These are phyloP conservation scores for Archips xylosteana DNA, from an alignment of 2,888 invertebrate species.

Conservation along the genomic window DNA sequence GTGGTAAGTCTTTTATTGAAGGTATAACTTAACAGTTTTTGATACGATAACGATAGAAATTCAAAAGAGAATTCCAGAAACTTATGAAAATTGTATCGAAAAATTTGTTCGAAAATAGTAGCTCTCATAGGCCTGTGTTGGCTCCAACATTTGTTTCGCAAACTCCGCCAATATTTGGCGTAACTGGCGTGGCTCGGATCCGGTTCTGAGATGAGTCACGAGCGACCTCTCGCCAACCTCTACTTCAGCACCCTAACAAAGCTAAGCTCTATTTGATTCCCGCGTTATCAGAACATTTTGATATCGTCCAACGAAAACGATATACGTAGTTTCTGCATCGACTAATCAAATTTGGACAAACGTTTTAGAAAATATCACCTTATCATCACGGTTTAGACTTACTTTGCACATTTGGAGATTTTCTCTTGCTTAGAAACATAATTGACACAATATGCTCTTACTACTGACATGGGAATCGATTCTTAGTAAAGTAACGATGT, in stretches of 20 bases:
- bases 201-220: conserved; percentile 76
- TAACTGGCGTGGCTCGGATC: conserved; percentile 55
- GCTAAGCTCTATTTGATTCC: conserved; percentile 53
- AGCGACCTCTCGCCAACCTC: conserved; percentile 75
- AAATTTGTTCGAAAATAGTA: background rate
- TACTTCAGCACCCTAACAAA: conserved; percentile 42
- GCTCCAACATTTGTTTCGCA: conserved; percentile 27
- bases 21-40: background rate
- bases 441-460: conserved; percentile 13
- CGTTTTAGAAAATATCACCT: background rate
- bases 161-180: conserved; percentile 45
- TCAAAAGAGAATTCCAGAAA: background rate
- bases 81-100: too few species aligned
- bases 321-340: background rate
- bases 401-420: conserved; percentile 10
- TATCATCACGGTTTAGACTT: background rate
- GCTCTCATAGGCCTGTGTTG: background rate
- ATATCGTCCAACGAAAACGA: background rate
- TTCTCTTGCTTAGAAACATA: conserved; percentile 24
- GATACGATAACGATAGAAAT: background rate
- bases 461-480: conserved; percentile 32
- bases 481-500: conserved; percentile 16
- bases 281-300: conserved; percentile 40
- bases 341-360: background rate
- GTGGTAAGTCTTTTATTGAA: conserved; percentile 2